These are phyloP conservation scores for Thrips palmi DNA, from an alignment of 1,140 invertebrate species.

Conservation along the genomic window DNA sequence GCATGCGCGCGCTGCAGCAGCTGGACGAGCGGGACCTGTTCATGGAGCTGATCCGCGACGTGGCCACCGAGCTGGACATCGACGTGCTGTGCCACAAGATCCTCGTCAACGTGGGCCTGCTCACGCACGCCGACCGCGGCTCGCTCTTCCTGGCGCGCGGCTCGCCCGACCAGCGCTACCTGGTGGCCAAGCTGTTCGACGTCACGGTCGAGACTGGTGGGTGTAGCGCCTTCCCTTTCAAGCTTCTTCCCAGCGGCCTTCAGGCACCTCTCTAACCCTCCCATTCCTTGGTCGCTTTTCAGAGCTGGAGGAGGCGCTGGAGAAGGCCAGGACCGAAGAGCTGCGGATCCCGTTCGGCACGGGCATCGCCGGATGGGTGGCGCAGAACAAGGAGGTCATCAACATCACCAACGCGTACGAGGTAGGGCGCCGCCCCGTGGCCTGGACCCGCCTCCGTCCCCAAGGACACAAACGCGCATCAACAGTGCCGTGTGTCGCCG, in stretches of 20 bases:
- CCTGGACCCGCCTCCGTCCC: too few relatives aligned
- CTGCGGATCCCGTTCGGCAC: constrained; percentile 76
- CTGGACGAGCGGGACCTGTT: constrained; percentile 66
- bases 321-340: constrained; percentile 52
- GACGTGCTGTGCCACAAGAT: constrained; percentile 88
- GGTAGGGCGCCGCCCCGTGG: too few relatives aligned
- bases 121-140: constrained; percentile 72
- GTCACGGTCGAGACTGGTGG: constrained; percentile 69
- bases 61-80: constrained; percentile 83
- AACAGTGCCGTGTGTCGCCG: not conserved
- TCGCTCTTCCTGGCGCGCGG: constrained; percentile 76
- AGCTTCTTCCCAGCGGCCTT: not conserved
- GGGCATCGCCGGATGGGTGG: constrained; percentile 76
- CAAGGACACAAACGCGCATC: too few relatives aligned
- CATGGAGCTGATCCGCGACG: constrained; percentile 84
- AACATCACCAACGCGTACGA: constrained; percentile 84
- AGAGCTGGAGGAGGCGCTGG: constrained; percentile 56
- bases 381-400: constrained; percentile 68
- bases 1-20: constrained; percentile 34
- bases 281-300: constrained; percentile 12
- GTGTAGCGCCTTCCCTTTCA: constrained; percentile 12
- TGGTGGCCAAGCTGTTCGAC: constrained; percentile 82
- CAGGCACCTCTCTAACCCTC: not conserved
- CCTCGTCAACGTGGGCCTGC: constrained; percentile 69
- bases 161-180: constrained; percentile 47